These are phyloP conservation scores for Nothoprocta perdicaria DNA, from an alignment of 2,113 vertebrate species.

Conservation along the genomic window DNA sequence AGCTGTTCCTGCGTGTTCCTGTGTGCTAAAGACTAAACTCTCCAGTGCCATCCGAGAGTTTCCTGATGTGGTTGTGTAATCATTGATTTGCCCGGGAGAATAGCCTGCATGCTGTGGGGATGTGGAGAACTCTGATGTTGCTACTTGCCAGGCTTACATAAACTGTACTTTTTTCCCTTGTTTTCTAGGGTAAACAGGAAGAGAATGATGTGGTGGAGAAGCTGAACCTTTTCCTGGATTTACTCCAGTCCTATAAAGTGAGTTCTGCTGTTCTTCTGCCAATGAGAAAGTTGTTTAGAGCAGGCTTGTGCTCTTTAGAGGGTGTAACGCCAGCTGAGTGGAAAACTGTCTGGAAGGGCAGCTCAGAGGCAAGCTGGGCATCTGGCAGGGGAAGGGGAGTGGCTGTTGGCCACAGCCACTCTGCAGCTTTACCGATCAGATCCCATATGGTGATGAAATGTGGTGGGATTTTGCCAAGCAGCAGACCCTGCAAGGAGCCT, in stretches of 20 bases:
- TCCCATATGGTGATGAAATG: background rate
- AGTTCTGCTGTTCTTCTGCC: conserved; percentile 61
- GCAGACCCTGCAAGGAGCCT: background rate
- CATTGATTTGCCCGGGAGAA: background rate
- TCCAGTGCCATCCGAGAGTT: background rate
- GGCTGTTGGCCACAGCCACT: background rate
- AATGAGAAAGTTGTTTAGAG: background rate
- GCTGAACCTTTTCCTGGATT: conserved; percentile 93
- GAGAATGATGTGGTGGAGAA: conserved; percentile 97
- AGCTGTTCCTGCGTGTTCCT: conserved; percentile 45
- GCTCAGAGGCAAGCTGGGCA: conserved; percentile 39
- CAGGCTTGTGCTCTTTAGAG: background rate
- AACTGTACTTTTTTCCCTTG: conserved; percentile 36
- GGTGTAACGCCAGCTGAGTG: background rate
- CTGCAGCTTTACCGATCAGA: background rate
- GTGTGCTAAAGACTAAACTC: background rate
- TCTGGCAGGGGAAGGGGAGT: background rate
- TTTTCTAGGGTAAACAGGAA: conserved; percentile 90
- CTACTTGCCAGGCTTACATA: conserved; percentile 6
- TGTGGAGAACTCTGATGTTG: background rate
- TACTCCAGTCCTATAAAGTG: conserved; percentile 96
- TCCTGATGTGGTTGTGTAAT: conserved; percentile 25
- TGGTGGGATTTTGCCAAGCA: background rate
- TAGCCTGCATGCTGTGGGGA: background rate
- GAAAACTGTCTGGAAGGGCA: conserved; percentile 4